Conservation (phyloP, 2,113 vertebrate genomes). For the Nyctibius bracteatus region DNA sequence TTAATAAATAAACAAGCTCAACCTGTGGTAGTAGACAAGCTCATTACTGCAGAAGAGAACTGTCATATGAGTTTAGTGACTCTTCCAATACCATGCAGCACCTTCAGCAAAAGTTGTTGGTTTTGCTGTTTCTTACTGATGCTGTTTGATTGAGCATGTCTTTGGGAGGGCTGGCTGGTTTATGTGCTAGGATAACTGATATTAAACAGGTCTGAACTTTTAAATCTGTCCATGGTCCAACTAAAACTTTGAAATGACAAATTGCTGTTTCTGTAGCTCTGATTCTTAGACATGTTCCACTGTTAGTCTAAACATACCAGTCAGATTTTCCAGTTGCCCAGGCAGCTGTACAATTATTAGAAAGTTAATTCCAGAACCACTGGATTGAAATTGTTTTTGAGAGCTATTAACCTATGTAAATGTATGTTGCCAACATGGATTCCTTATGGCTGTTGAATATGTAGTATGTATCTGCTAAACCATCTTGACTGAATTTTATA, state of each 20-base stretch:
- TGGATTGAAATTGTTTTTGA: neutral
- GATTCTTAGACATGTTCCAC: neutral
- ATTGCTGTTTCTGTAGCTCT: neutral
- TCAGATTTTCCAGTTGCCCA: neutral
- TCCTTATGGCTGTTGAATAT: neutral
- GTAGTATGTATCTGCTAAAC: neutral
- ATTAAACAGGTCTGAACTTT: neutral
- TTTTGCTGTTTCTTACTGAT: neutral
- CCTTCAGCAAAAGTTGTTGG: neutral
- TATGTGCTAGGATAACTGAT: neutral
- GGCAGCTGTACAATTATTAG: neutral
- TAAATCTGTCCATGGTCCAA: neutral
- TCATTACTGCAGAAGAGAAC: neutral
- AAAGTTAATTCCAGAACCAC: neutral
- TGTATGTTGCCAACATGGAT: neutral
- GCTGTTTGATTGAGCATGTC: neutral
- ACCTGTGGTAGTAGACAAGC: neutral
- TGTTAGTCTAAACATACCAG: neutral
- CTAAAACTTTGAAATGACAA: neutral
- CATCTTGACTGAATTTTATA: neutral
- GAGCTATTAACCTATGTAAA: neutral
- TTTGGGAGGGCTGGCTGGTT: neutral
- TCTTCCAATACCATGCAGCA: neutral
- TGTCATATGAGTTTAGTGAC: rapidly evolving
- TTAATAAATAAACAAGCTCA: neutral